Percentiles rank a stretch among this genome's conserved stretches.
Conservation (phyloP, 2,888 invertebrate genomes). For the Ryuthela nishihirai region DNA sequence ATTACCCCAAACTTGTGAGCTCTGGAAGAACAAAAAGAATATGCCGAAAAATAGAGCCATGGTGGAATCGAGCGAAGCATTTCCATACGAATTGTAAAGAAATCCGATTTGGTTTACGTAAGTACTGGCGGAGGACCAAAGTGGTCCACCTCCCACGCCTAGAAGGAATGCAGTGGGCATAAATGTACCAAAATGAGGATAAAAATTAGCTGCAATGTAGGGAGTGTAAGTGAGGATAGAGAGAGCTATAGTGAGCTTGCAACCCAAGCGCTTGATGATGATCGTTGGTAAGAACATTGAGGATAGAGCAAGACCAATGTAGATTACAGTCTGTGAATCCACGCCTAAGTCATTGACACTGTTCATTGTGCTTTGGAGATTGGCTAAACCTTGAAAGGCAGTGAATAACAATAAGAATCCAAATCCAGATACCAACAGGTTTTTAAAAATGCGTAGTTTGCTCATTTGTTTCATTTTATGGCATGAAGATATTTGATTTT, state of each 20-base stretch:
- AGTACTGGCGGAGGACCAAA: constrained; percentile 97
- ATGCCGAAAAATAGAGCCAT: constrained; percentile 96
- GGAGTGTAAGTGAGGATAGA: constrained; percentile 91
- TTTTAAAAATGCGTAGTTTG: constrained; percentile 69
- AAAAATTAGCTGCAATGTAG: constrained; percentile 91
- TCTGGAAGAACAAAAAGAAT: constrained; percentile 97
- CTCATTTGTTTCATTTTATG: no score
- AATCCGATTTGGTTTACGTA: constrained; percentile 92
- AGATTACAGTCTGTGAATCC: constrained; percentile 82
- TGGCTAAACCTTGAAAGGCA: constrained; percentile 91
- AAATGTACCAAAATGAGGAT: constrained; percentile 78
- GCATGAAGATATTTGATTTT: no score
- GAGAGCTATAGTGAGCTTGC: constrained; percentile 90
- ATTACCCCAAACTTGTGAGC: constrained; percentile 94
- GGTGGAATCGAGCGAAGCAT: constrained; percentile 62
- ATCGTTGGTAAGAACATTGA: constrained; percentile 94
- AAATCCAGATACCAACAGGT: constrained; percentile 80
- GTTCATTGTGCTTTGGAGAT: constrained; percentile 86
- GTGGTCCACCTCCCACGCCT: constrained; percentile 90
- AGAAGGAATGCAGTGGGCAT: constrained; percentile 87
- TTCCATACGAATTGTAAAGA: constrained; percentile 76
- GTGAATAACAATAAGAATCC: constrained; percentile 96
- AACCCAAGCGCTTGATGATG: constrained; percentile 85
- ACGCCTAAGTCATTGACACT: constrained; percentile 78
- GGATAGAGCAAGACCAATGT: constrained; percentile 86